Base-by-base conservation (phyloP, 2,113 vertebrate genomes). In the Pomatorhinus ruficollis region DNA sequence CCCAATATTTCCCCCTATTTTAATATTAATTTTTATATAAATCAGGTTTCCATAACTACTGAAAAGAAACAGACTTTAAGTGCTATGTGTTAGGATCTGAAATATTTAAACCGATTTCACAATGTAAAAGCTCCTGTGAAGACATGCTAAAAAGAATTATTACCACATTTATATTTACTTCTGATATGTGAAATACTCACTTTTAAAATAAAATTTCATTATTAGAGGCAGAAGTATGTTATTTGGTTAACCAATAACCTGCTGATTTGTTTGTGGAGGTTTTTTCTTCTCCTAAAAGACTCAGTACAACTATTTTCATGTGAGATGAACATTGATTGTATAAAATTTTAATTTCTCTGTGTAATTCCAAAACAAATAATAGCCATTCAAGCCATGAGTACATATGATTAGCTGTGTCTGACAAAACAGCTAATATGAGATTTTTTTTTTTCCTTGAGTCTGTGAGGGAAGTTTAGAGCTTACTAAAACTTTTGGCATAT, bases 211-310 rank as follows among this genome's bases (percentile, higher is more conserved):
- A 50, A 60, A 47, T 37, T 24, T 75, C 5, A 18, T 20, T 45
- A 15, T 35, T 72, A 70, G 21, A 54, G 2, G 5, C 52, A 25
- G 21, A 89, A 57, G 23, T 54, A 28, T 1, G 2, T 33, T n/a
- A 11, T 16, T 19, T 4, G 33, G 10, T 50, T 71, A 37, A 4
- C 3, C 9, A 79, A 28, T 4, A 49, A 19, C 5, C 6, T 70
- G 4, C 9, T 66, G 20, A 4, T 8, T 47, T 85, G 2, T 17
- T 61, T 65, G 1, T 20, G 15, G 5, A 2, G 1, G 0, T 5
- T 37, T 47, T 53, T 74, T 15, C 5, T 52, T 57, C 23, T 76
- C 8, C 9, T 7, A 15, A 19, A 66, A 60, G 49, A 21, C 6
- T 39, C 10, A 33, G 8, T 39, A 30, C 0, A 37, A 18, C 4